These are phyloP conservation scores for Grallaria varia DNA, from an alignment of 2,113 vertebrate species.

Conservation along the genomic window DNA sequence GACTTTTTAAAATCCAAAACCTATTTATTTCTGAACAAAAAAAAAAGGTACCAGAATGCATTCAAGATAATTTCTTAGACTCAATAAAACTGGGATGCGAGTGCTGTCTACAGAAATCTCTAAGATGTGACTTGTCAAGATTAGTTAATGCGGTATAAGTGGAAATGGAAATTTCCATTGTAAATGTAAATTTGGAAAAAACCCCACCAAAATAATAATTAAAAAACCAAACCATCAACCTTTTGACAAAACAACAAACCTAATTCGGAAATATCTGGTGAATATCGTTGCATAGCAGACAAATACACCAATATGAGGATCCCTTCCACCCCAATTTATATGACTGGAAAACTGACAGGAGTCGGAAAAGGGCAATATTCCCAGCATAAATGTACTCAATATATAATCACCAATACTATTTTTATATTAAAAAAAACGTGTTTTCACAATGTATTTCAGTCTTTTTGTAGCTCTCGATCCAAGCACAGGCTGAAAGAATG, in stretches of 20 bases:
- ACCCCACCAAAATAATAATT: not conserved
- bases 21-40: not conserved
- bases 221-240: not conserved
- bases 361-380: not conserved
- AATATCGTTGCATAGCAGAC: not conserved
- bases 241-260: not conserved
- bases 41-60: not conserved
- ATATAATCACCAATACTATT: not conserved
- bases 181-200: not conserved
- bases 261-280: not conserved
- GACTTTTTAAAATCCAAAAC: not conserved
- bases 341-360: not conserved
- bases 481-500: slow-evolving; percentile 1
- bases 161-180: not conserved
- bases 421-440: not conserved
- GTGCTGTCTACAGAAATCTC: not conserved
- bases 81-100: not conserved
- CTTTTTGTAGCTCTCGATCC: not conserved
- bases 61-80: not conserved
- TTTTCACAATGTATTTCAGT: not conserved
- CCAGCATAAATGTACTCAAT: not conserved
- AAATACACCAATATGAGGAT: not conserved
- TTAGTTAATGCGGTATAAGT: not conserved
- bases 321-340: not conserved
- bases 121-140: not conserved